These are phyloP conservation scores for Carassius carassius DNA, from an alignment of 2,113 vertebrate genomes.

Conservation along the genomic window DNA sequence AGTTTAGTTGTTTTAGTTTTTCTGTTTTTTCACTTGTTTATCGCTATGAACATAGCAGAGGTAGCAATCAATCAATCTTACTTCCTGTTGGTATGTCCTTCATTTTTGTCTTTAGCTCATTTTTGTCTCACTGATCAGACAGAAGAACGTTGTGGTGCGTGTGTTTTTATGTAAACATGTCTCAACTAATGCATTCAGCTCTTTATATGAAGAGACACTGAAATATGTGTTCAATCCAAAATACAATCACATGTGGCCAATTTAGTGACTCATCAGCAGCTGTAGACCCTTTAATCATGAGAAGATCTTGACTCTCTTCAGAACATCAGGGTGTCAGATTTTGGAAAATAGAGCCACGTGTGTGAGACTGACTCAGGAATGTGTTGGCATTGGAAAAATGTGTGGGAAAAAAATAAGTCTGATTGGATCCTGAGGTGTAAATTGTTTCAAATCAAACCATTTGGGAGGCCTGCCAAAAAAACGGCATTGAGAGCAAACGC, in stretches of 20 bases:
- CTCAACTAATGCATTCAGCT: conserved; percentile 22
- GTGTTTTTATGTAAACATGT: neutral
- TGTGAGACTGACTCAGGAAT: conserved; percentile 39
- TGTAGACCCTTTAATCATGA: conserved; percentile 35
- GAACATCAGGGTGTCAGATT: conserved; percentile 21
- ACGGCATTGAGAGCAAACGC: neutral
- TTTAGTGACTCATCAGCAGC: conserved; percentile 43
- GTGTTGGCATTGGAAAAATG: conserved; percentile 32
- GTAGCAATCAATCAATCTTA: neutral
- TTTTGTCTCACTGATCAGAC: neutral
- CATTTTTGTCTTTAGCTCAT: neutral
- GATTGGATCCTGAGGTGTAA: conserved; percentile 14
- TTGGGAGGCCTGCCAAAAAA: neutral
- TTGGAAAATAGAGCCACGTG: neutral
- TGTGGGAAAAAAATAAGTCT: neutral
- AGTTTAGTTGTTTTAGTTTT: neutral
- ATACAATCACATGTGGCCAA: conserved; percentile 19
- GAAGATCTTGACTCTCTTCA: neutral
- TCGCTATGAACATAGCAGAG: no score
- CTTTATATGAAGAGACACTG: conserved; percentile 26
- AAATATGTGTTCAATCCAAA: conserved; percentile 38
- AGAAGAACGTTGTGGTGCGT: neutral
- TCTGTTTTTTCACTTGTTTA: neutral
- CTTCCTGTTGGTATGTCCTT: neutral
- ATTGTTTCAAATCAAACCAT: conserved; percentile 8